Percentiles rank a stretch among this genome's conserved stretches.
Evolutionary conservation across 2,888 invertebrate genomes (phyloP).

Genomic region (Nasonia oneida): DNA sequence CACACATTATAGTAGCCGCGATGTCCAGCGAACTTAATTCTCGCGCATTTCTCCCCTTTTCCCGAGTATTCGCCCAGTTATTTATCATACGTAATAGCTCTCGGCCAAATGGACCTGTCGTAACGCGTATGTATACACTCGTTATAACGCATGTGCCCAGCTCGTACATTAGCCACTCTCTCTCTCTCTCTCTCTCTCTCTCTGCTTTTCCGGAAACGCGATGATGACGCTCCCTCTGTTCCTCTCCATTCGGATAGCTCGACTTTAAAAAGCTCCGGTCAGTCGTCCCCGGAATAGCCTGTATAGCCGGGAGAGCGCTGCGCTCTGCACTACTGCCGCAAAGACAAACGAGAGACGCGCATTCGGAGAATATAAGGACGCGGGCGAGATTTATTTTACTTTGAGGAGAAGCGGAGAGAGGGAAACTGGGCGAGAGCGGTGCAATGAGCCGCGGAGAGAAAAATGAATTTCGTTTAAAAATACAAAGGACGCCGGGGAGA

Average conservation of each 20-base stretch:
- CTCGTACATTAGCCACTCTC: too few species aligned
- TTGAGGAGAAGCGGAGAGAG: slow-evolving; percentile 36
- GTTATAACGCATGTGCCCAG: not conserved
- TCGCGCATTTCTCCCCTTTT: not conserved
- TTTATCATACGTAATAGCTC: slow-evolving; percentile 11
- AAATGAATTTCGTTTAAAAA: slow-evolving; percentile 59
- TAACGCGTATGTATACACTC: not conserved
- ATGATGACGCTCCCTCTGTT: too few species aligned
- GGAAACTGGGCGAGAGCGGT: slow-evolving; percentile 16
- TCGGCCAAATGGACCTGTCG: not conserved
- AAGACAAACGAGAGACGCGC: slow-evolving; percentile 57
- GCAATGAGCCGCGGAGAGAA: slow-evolving; percentile 51
- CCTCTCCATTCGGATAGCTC: too few species aligned
- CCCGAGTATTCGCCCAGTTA: not conserved
- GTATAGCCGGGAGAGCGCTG: slow-evolving; percentile 7
- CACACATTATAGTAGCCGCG: too few species aligned
- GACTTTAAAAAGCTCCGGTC: not conserved
- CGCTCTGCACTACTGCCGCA: not conserved
- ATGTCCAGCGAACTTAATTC: not conserved
- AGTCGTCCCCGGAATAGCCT: slow-evolving; percentile 13
- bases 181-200: too few species aligned
- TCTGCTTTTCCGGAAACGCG: not conserved
- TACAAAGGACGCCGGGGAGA: slow-evolving; percentile 49
- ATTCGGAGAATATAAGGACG: slow-evolving; percentile 21
- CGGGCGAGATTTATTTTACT: slow-evolving; percentile 57